These are phyloP conservation scores for Epistrophe eligans DNA, from an alignment of 2,888 invertebrate species.

Conservation along the genomic window DNA sequence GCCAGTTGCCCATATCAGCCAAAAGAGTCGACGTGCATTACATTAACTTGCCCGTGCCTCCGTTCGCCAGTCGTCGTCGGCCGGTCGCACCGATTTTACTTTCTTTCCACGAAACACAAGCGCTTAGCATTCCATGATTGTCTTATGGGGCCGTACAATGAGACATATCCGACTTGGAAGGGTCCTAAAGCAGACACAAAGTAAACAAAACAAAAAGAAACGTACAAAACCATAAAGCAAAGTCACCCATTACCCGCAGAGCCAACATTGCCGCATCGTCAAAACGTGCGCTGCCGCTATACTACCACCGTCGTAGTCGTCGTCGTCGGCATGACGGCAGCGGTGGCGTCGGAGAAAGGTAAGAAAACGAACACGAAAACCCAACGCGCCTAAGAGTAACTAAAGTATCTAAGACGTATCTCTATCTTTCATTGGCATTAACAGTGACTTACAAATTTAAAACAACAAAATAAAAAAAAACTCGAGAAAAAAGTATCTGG, in stretches of 20 bases:
- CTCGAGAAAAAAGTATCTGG: neutral
- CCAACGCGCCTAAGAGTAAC: constrained; percentile 13
- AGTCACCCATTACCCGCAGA: constrained; percentile 1
- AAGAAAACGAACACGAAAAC: constrained; percentile 64
- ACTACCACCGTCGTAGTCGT: too few relatives aligned
- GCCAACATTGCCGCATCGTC: neutral
- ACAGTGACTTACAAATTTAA: constrained; percentile 66
- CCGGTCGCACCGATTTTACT: constrained; percentile 64
- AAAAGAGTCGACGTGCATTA: constrained; percentile 60
- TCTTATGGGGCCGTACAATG: constrained; percentile 38
- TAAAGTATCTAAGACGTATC: constrained; percentile 13
- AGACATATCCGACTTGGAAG: constrained; percentile 54
- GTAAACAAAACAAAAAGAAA: constrained; percentile 66
- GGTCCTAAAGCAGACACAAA: constrained; percentile 60
- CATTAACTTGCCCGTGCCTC: constrained; percentile 61
- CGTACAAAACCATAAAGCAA: neutral
- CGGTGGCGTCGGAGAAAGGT: constrained; percentile 59
- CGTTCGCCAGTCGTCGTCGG: neutral
- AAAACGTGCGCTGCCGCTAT: neutral
- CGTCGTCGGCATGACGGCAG: too few relatives aligned
- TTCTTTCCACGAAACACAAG: constrained; percentile 72
- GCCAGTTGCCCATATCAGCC: constrained; percentile 74
- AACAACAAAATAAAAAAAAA: neutral
- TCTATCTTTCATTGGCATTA: constrained; percentile 36
- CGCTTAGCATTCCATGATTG: constrained; percentile 63